Evolutionary conservation across 2,888 invertebrate species (phyloP), one percentile per base, ranked within the genome.

Genomic region (Leptothorax acervorum): DNA sequence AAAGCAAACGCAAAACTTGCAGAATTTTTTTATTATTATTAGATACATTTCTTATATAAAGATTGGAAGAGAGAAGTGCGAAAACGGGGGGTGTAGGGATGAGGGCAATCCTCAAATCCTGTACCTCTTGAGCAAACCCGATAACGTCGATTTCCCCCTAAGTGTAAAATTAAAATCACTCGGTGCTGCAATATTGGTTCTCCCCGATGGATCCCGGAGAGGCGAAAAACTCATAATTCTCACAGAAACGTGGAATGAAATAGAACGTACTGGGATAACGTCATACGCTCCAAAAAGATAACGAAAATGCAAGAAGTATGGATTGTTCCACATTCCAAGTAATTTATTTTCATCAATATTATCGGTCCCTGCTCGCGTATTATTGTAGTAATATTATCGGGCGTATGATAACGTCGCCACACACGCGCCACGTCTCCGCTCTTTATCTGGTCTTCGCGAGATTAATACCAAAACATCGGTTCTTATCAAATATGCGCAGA

Each of bases 161-260:
- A 87, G 89, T 84, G 84, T 84, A 85, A 87, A 89, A 89, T 89
- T 88, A 89, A 89, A 86, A 89, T 89, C 86, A 74, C 75, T 83
- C 84, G 48, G 70, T 65, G 87, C 18, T 83, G 85, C 82, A 86
- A 89, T 89, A 89, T 89, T 86, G 74, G 76, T 82, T 85, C 76
- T 82, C 28, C 39, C 65, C 79, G 82, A 84, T 81, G 63, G 74
- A 83, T 84, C 74, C 73, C 51, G 28, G 60, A 12, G 76, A 81
- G 48, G 45, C 18, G 79, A 71, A 79, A 82, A 85, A 87, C 82
- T 87, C 76, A 76, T 87, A 82, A 85, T 87, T 87, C 53, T 63
- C 28, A 15, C 53, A 42, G 60, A 60, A 62, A 74, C n/a, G 65
- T 53, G 51, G 9, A 48, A n/a, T 55, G 39, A 35, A 60, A 82